Evolutionary conservation across 1,140 invertebrate species (phyloP), one percentile per base, ranked within the genome.

Genomic region (Musca domestica): DNA sequence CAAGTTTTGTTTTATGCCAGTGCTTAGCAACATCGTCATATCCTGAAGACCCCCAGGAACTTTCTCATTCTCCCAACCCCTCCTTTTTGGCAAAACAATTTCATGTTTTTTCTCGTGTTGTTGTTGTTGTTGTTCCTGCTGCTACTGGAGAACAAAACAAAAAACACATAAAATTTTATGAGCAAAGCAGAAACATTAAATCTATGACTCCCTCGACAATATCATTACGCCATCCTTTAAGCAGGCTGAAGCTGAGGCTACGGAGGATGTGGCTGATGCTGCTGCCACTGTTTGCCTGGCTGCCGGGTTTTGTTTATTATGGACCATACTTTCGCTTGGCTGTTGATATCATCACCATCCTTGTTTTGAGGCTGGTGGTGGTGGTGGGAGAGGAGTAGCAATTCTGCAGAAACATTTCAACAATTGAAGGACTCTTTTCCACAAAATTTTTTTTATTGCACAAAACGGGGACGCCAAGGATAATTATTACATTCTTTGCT

Each of bases 91-190:
- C 10, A 12, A 41, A 41, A 41, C 34, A 41, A 41, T 41, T 41
- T 10, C 34, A 30, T 30, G 3, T 30, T 30, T 30, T 30, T n/a
- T n/a, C n/a, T n/a, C n/a, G n/a, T n/a, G n/a, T n/a, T n/a, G n/a
- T n/a, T n/a, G n/a, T n/a, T n/a, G n/a, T n/a, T n/a, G n/a, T n/a
- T n/a, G n/a, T n/a, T n/a, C n/a, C 74, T 75, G 73, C 71, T 71
- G 74, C 23, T 14, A 23, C 14, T 14, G 25, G 23, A 58, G 30
- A 61, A 41, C 27, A 61, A 61, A 15, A 19, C 27, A 74, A 76
- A 75, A 76, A 76, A 75, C 74, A 74, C 76, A 77, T 77, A 77
- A 77, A 76, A 77, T 77, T 77, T 77, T 77, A 77, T 76, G 76
- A 77, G 70, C 63, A 66, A 61, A 61, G 56, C 22, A 2, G 19